A percentile compares a stretch with the other conserved stretches of the same genome.
Evolutionary conservation across 2,888 invertebrate genomes (phyloP).

Genomic region (Platerodrilus igneus): DNA sequence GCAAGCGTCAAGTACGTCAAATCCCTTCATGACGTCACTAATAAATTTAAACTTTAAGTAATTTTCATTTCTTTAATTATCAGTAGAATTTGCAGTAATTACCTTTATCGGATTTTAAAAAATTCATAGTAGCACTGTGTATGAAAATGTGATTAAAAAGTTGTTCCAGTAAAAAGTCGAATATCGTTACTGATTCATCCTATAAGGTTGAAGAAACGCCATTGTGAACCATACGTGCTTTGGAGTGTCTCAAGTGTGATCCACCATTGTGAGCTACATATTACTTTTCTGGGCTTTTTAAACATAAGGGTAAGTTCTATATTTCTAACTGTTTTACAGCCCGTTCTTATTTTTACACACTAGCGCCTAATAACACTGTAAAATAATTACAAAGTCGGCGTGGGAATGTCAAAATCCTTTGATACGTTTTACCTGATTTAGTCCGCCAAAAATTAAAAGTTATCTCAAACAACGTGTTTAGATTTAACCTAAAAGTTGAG

Average conservation of each 20-base stretch:
- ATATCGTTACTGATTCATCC: constrained; percentile 28
- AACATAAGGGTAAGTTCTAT: constrained; percentile 44
- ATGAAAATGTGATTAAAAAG: constrained; percentile 6
- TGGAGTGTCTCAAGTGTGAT: constrained; percentile 59
- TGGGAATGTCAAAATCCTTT: constrained; percentile 64
- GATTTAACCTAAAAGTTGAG: constrained; percentile 8
- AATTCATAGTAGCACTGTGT: not conserved
- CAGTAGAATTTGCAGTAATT: constrained; percentile 19
- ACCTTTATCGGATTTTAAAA: constrained; percentile 6
- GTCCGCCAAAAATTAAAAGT: constrained; percentile 47
- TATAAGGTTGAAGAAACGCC: constrained; percentile 64
- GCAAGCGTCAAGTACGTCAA: constrained; percentile 51
- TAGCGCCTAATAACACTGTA: constrained; percentile 47
- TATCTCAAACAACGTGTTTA: constrained; percentile 31
- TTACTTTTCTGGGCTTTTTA: constrained; percentile 52
- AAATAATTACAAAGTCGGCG: constrained; percentile 55
- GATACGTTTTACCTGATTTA: constrained; percentile 63
- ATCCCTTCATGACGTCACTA: constrained; percentile 41
- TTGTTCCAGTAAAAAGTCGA: constrained; percentile 8
- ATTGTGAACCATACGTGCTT: constrained; percentile 82
- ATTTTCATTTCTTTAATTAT: constrained; percentile 24
- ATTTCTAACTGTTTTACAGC: constrained; percentile 27
- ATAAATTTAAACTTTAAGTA: constrained; percentile 21
- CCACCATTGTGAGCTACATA: constrained; percentile 67
- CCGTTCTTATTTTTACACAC: constrained; percentile 47